A percentile compares a stretch with the other conserved stretches of the same genome.
These are phyloP conservation scores for Sympetrum striolatum DNA, from an alignment of 2,888 invertebrate genomes.

Conservation along the genomic window DNA sequence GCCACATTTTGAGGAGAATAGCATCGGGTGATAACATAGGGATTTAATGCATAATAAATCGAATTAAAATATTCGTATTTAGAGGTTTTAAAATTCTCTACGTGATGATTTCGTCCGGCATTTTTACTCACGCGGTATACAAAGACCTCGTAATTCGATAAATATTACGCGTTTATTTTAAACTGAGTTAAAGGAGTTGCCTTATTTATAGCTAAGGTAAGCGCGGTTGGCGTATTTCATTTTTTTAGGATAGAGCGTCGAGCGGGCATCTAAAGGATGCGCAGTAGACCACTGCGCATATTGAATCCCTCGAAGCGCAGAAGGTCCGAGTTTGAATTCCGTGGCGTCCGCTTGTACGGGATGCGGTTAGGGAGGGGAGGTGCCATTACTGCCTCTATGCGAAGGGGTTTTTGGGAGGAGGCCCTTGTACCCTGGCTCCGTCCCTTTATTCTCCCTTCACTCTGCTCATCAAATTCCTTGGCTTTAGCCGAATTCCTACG, in stretches of 20 bases:
- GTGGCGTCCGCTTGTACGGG: conserved; percentile 21
- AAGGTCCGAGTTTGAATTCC: conserved; percentile 38
- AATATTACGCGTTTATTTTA: too few species aligned
- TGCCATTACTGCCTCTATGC: neutral
- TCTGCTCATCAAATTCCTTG: conserved; percentile 17
- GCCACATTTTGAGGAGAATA: too few species aligned
- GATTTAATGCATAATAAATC: too few species aligned
- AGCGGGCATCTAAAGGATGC: neutral
- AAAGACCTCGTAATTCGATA: too few species aligned
- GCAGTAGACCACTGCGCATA: conserved; percentile 3
- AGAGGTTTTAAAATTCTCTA: too few species aligned
- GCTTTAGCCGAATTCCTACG: conserved; percentile 1
- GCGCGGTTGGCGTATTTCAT: neutral
- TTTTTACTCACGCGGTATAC: too few species aligned
- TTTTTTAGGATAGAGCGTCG: neutral
- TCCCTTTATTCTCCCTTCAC: neutral
- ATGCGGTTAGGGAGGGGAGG: neutral
- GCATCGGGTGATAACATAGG: too few species aligned
- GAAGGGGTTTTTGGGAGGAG: conserved; percentile 9
- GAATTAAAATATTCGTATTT: too few species aligned
- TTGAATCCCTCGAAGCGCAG: neutral
- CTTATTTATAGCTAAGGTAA: too few species aligned
- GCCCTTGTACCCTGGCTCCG: neutral
- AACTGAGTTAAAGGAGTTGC: too few species aligned
- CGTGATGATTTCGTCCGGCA: too few species aligned